Evolutionary conservation across 2,113 vertebrate species (phyloP).

Genomic region (Syrmaticus mikado): DNA sequence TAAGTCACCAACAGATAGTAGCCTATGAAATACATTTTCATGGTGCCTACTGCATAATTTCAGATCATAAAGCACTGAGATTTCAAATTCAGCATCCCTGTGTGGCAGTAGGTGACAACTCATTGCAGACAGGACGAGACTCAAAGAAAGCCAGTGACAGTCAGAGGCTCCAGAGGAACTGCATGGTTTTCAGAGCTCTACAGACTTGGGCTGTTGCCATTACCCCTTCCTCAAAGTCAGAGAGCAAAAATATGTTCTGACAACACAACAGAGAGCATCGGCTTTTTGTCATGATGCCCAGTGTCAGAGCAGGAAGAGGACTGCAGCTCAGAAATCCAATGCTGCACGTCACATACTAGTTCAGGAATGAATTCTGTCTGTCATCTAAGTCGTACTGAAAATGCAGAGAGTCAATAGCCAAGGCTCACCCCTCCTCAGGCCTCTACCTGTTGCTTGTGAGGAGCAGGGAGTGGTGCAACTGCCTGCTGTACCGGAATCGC

Average conservation of each 20-base stretch:
- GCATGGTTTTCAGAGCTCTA: background rate
- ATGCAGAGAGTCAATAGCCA: background rate
- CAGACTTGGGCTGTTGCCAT: background rate
- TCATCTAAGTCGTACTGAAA: background rate
- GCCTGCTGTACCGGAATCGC: background rate
- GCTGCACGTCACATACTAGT: rapidly evolving
- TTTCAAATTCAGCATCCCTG: background rate
- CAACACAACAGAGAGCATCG: background rate
- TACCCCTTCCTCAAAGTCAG: background rate
- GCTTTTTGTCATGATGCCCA: background rate
- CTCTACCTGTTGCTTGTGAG: background rate
- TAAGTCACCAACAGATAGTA: background rate
- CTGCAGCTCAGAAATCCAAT: background rate
- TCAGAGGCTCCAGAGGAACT: background rate
- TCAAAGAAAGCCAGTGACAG: background rate
- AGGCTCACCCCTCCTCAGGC: background rate
- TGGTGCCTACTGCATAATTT: background rate
- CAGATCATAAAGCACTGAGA: background rate
- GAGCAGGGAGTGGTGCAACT: background rate
- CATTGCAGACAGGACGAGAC: background rate
- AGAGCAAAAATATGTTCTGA: background rate
- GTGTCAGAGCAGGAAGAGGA: background rate
- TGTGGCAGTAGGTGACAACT: background rate
- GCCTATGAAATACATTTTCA: background rate
- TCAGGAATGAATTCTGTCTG: background rate